Percentiles rank a stretch among this genome's conserved stretches.
Evolutionary conservation across 2,888 invertebrate species (phyloP).

Genomic region (Nasonovia ribisnigri): DNA sequence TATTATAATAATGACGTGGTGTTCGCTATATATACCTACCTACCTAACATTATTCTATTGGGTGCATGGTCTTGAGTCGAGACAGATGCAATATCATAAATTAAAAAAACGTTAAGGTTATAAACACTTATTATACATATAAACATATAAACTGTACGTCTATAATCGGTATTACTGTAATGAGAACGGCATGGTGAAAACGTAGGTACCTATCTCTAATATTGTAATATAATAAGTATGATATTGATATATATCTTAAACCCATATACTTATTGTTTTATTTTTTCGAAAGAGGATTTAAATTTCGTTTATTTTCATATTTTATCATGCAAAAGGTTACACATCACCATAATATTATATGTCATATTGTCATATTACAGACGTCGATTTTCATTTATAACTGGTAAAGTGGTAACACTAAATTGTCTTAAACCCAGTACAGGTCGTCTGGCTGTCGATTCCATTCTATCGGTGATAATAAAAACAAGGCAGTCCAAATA

Average conservation of each 20-base stretch:
- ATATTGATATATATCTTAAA: not conserved
- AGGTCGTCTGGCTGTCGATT: not conserved
- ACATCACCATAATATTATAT: not conserved
- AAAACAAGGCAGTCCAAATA: not conserved
- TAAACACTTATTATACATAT: not conserved
- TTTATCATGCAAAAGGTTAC: not conserved
- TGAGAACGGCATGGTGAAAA: not conserved
- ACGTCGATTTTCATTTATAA: too few species aligned
- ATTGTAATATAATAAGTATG: not conserved
- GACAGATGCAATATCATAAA: not conserved
- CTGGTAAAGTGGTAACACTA: too few species aligned
- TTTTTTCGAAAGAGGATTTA: not conserved
- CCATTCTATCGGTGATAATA: not conserved
- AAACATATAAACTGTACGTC: not conserved
- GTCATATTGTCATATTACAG: not conserved
- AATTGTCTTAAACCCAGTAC: too few species aligned
- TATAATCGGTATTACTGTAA: not conserved
- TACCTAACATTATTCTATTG: conserved; percentile 4
- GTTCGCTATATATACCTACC: not conserved
- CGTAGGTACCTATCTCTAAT: too few species aligned
- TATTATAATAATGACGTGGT: not conserved
- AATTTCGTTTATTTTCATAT: not conserved
- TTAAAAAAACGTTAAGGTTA: not conserved
- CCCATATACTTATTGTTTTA: not conserved
- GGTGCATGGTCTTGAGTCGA: not conserved